phyloP scores from a whole-genome alignment of 2,888 invertebrate species.

The Melitaea athalia region DNA sequence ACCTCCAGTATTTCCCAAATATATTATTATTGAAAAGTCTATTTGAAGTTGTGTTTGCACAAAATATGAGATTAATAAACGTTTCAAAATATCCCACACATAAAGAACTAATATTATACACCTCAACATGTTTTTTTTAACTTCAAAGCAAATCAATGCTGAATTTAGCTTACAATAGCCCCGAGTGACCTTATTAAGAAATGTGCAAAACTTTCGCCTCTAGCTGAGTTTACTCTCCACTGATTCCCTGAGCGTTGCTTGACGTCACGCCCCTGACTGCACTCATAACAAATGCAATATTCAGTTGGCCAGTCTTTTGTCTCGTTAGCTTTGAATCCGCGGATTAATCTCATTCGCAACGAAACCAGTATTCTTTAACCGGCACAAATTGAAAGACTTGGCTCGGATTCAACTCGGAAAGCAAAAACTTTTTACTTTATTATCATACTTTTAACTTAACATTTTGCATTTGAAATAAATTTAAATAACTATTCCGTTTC shows the following conservation, averaged over 20 bases:
- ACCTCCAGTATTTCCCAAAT: no score
- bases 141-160: no score
- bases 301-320: constrained; percentile 10
- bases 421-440: constrained; percentile 29
- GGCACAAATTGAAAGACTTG: constrained; percentile 35
- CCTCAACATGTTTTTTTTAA: no score
- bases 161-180: no score
- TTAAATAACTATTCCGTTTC: constrained; percentile 10
- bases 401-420: constrained; percentile 33
- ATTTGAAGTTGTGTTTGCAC: no score
- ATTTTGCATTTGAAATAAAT: constrained; percentile 22
- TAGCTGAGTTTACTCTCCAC: neutral
- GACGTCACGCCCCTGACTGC: neutral
- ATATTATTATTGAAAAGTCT: no score
- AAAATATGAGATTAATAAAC: no score
- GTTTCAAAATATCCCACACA: no score
- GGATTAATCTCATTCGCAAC: constrained; percentile 21
- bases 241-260: constrained; percentile 5
- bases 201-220: neutral
- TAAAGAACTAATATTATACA: no score
- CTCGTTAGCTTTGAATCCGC: constrained; percentile 15
- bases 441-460: constrained; percentile 13
- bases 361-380: constrained; percentile 25
- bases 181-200: no score
- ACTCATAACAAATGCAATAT: constrained; percentile 15